These are phyloP conservation scores for Rutilus rutilus DNA, from an alignment of 2,113 vertebrate genomes.

Conservation along the genomic window DNA sequence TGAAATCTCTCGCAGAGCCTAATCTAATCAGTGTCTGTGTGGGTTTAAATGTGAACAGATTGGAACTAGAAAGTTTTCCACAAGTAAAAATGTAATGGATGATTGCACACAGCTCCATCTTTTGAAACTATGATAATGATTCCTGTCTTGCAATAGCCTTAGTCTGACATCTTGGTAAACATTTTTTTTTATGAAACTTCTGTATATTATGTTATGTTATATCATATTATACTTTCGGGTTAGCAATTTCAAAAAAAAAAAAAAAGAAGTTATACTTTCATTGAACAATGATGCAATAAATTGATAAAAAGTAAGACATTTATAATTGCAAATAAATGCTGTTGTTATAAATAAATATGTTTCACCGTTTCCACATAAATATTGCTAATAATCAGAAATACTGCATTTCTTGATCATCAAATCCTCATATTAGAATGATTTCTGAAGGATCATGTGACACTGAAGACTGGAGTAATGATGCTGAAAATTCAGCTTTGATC, in stretches of 20 bases:
- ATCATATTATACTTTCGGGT: neutral
- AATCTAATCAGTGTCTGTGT: conserved; percentile 5
- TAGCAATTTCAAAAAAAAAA: neutral
- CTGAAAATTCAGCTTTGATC: too few relatives aligned
- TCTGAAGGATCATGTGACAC: too few relatives aligned
- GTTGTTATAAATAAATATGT: neutral
- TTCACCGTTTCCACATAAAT: too few relatives aligned
- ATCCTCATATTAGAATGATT: too few relatives aligned
- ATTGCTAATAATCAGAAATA: too few relatives aligned
- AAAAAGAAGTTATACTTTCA: neutral
- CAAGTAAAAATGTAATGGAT: conserved; percentile 6
- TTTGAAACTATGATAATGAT: neutral
- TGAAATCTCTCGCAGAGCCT: conserved; percentile 14
- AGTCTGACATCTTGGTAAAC: neutral
- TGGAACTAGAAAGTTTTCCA: neutral
- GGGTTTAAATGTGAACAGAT: conserved; percentile 10
- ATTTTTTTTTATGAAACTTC: neutral
- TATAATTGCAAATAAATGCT: neutral
- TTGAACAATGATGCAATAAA: neutral
- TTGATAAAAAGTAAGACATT: neutral
- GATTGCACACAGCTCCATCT: neutral
- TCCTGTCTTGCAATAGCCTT: neutral
- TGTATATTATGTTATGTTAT: neutral
- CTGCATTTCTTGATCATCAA: too few relatives aligned
- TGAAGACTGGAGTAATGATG: too few relatives aligned